Conservation (phyloP, 2,888 invertebrate species). For the Emesis castigata region DNA sequence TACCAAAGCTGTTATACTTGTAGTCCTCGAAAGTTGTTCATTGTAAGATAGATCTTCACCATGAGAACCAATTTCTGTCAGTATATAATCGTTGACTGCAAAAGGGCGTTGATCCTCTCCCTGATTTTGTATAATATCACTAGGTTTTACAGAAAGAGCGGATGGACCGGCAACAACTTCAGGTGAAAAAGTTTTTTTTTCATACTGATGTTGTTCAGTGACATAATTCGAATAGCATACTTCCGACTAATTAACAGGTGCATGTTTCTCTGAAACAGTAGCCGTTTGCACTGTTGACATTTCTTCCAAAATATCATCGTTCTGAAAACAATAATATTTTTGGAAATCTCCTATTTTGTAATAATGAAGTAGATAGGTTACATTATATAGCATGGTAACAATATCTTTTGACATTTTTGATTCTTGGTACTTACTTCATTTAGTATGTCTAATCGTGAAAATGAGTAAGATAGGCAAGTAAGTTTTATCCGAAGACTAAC, state of each 20-base stretch:
- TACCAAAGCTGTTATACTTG: neutral
- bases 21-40: neutral
- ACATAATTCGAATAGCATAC: neutral
- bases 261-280: conserved; percentile 21
- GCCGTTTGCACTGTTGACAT: neutral
- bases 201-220: neutral
- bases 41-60: neutral
- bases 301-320: neutral
- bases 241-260: conserved; percentile 4
- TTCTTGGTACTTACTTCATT: too few relatives aligned
- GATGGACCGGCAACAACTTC: neutral
- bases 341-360: neutral
- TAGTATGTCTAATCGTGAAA: too few relatives aligned
- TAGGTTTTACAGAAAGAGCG: neutral
- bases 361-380: neutral
- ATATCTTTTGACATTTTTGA: too few relatives aligned
- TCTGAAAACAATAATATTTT: neutral
- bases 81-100: neutral
- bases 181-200: neutral
- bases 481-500: too few relatives aligned
- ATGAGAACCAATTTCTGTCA: neutral
- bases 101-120: neutral
- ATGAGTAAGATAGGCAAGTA: too few relatives aligned
- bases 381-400: neutral
- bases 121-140: neutral